A percentile compares a stretch with the other conserved stretches of the same genome.
These are phyloP conservation scores for Smithornis capensis DNA, from an alignment of 2,113 vertebrate genomes.

Conservation along the genomic window DNA sequence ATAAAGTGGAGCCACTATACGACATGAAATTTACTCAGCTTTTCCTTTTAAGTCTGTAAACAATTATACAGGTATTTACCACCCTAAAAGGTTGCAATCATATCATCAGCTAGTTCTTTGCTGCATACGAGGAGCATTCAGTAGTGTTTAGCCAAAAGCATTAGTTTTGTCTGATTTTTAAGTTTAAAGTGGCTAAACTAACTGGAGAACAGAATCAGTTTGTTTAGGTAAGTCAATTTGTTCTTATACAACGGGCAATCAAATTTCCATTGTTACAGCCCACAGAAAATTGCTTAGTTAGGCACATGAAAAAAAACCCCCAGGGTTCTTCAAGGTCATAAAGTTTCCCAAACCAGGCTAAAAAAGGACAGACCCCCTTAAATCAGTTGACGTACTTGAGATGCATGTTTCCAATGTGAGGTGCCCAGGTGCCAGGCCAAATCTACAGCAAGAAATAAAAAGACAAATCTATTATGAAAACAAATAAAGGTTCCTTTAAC, in stretches of 20 bases:
- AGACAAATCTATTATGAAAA: conserved; percentile 70
- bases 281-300: conserved; percentile 86
- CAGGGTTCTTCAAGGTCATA: conserved; percentile 76
- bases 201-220: conserved; percentile 87
- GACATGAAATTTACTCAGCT: conserved; percentile 87
- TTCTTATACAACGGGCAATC: conserved; percentile 83
- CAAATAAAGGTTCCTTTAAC: conserved; percentile 57
- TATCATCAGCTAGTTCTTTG: conserved; percentile 90
- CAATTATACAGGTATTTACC: conserved; percentile 98
- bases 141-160: conserved; percentile 90
- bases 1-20: conserved; percentile 94
- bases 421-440: conserved; percentile 98
- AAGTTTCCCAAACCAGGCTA: conserved; percentile 75
- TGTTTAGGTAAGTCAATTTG: conserved; percentile 86
- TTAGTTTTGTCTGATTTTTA: conserved; percentile 84
- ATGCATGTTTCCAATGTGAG: conserved; percentile 98
- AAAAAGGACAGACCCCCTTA: conserved; percentile 75
- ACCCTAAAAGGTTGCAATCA: conserved; percentile 91
- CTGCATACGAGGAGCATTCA: conserved; percentile 87
- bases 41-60: conserved; percentile 96
- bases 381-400: conserved; percentile 99
- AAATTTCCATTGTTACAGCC: conserved; percentile 79
- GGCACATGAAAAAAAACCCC: conserved; percentile 86
- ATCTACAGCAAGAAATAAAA: conserved; percentile 87
- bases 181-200: conserved; percentile 94